phyloP scores from a whole-genome alignment of 2,888 invertebrate genomes.

The Xestoiulus laeticollis region DNA sequence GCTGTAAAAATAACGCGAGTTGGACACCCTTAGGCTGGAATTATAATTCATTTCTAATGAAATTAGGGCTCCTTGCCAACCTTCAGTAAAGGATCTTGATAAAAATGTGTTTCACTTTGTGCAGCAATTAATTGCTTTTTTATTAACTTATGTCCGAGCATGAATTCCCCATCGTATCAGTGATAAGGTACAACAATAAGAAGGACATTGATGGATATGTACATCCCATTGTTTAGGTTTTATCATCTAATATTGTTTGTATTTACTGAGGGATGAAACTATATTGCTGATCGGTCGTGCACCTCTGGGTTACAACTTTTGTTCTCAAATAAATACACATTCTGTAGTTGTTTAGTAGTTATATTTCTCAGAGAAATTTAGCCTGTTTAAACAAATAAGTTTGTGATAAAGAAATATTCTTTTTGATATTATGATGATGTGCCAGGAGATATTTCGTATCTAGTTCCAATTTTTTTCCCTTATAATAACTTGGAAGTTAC shows the following conservation, averaged over 20 bases:
- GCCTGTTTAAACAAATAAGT: too few species aligned
- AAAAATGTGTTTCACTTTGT: neutral
- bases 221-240: neutral
- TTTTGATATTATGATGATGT: too few species aligned
- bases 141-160: neutral
- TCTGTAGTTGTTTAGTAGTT: neutral
- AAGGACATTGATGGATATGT: neutral
- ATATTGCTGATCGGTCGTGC: neutral
- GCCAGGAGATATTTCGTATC: too few species aligned
- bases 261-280: slow-evolving; percentile 36
- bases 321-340: neutral
- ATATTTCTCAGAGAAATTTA: neutral
- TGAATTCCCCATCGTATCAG: neutral
- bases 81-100: neutral
- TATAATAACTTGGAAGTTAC: too few species aligned
- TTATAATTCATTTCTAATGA: slow-evolving; percentile 20
- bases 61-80: neutral
- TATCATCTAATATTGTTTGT: slow-evolving; percentile 1
- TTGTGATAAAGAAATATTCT: too few species aligned
- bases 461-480: too few species aligned
- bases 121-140: neutral
- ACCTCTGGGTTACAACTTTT: neutral
- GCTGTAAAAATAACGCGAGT: neutral
- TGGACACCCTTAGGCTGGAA: neutral
- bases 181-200: neutral